Evolutionary conservation across 2,113 vertebrate genomes (phyloP).

Genomic region (Andinoacara biseriatus): DNA sequence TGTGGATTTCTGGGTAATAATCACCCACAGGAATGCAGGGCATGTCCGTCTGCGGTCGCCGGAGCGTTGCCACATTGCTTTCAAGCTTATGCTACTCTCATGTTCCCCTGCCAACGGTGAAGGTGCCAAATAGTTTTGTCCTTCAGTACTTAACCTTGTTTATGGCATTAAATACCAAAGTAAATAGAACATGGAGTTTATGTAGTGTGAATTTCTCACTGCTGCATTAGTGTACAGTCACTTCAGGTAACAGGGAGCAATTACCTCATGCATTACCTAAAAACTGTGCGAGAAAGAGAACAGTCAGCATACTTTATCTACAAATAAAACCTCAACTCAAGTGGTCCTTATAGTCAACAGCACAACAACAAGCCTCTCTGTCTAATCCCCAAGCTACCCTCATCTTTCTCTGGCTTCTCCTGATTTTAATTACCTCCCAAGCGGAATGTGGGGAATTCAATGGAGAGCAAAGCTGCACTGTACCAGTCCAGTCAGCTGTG

Average conservation of each 20-base stretch:
- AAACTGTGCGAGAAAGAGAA: neutral
- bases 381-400: neutral
- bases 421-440: constrained; percentile 68
- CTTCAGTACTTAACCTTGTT: constrained; percentile 30
- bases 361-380: constrained; percentile 7
- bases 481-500: constrained; percentile 66
- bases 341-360: constrained; percentile 16
- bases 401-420: constrained; percentile 24
- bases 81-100: constrained; percentile 56
- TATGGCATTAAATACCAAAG: neutral
- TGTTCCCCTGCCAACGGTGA: constrained; percentile 23
- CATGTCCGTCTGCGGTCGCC: constrained; percentile 64
- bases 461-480: constrained; percentile 37
- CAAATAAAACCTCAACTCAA: neutral
- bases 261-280: neutral
- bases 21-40: constrained; percentile 77
- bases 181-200: constrained; percentile 11
- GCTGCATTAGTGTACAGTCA: neutral
- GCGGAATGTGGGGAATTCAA: constrained; percentile 72
- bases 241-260: neutral
- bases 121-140: constrained; percentile 37
- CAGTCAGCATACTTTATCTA: neutral
- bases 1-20: constrained; percentile 74
- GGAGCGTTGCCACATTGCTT: constrained; percentile 50
- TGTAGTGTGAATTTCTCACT: neutral